Percentiles rank a stretch among this genome's conserved stretches.
phyloP scores from a whole-genome alignment of 2,888 invertebrate genomes.

The Lobophora halterata region DNA sequence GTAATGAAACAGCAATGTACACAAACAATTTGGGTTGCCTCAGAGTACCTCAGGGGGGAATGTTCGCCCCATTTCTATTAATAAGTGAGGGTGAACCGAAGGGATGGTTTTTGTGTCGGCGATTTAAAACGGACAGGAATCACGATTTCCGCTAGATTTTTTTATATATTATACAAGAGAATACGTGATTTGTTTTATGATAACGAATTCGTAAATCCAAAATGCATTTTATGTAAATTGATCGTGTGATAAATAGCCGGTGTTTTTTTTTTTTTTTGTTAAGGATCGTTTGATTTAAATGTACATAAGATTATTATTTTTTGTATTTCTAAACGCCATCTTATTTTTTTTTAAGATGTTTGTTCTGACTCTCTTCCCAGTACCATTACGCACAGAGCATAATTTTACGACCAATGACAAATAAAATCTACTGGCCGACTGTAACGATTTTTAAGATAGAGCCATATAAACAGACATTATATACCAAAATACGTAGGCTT shows the following conservation, averaged over 20 bases:
- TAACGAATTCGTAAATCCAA: not conserved
- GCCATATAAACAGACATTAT: too few species aligned
- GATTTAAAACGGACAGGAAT: conserved; percentile 22
- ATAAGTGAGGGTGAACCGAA: conserved; percentile 25
- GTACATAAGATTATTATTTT: too few species aligned
- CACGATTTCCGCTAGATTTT: conserved; percentile 22
- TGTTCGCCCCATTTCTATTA: conserved; percentile 19
- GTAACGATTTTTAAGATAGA: too few species aligned
- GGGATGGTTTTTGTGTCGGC: conserved; percentile 22
- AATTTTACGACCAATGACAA: too few species aligned
- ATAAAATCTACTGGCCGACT: too few species aligned
- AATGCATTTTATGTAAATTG: not conserved
- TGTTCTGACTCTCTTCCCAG: too few species aligned
- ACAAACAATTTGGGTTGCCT: conserved; percentile 7
- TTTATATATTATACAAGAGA: conserved; percentile 13
- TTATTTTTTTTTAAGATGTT: too few species aligned
- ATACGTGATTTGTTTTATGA: conserved; percentile 25
- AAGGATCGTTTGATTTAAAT: too few species aligned
- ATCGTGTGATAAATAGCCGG: conserved; percentile 4
- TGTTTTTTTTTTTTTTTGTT: too few species aligned
- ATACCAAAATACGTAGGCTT: too few species aligned
- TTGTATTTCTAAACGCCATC: too few species aligned
- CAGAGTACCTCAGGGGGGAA: conserved; percentile 15
- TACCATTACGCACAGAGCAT: too few species aligned
- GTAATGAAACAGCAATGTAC: conserved; percentile 16